Base-by-base conservation (phyloP, 2,888 invertebrate genomes). In the Macrosiphum euphorbiae region DNA sequence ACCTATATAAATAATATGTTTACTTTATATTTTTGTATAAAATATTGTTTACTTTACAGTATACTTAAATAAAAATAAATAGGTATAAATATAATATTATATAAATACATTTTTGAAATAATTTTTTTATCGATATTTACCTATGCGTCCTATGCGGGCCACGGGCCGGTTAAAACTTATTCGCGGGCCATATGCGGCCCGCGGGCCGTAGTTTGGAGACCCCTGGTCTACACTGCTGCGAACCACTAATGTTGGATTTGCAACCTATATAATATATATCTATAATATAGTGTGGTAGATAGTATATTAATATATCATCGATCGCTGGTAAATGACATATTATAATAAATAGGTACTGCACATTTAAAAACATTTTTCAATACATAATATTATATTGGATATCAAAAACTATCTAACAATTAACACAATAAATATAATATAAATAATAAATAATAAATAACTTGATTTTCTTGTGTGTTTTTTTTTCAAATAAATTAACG, bases 381-480 rank as follows among this genome's bases (percentile, higher is more conserved):
- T 78, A 78, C 8, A 35, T 35, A 8, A 20, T 35, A 35, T 20
- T 55, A 55, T 55, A 58, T 78, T 78, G 35, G 78, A 20, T 78
- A 78, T 35, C 20, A 78, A 78, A 78, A 78, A 78, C 35, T 35
- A 78, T 35, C 78, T 78, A 35, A 86, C 28, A 86, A 47, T 47
- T 47, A 86, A 47, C 44, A 2, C 28, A 47, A 86, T 86, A 86
- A 86, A 47, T 28, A 47, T 13, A 47, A 86, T 86, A 47, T 78
- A 86, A 55, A 78, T 35, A 78, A 78, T 78, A 86, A 55, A 78
- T 35, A 78, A 78, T 92, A 92, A 86, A 87, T 91, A 91, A 86
- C 91, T 26, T 92, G 61, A 55, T 41, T 52, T 84, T 52, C 28
- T 52, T 55, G 26, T 47, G 10, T 47, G 16, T 55, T 50, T 78